These are phyloP conservation scores for Drosophila pruinosa DNA, from an alignment of 1,140 invertebrate species.

Conservation along the genomic window DNA sequence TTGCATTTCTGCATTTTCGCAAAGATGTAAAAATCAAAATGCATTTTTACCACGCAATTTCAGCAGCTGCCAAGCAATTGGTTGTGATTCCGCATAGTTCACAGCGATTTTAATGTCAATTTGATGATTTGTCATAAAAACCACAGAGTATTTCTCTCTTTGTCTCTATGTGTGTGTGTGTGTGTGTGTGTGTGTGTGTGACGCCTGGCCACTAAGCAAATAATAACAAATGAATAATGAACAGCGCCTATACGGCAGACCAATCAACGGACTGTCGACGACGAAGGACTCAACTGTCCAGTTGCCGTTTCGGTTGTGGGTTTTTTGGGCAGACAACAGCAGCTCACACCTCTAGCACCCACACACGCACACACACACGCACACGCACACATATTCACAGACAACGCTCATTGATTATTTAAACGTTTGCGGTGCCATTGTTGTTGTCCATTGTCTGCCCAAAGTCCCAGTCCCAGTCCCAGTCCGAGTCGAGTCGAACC, in stretches of 20 bases:
- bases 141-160: not conserved
- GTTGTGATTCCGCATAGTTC: no score
- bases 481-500: no score
- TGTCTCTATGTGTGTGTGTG: not conserved
- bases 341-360: not conserved
- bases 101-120: slow-evolving; percentile 38
- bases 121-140: slow-evolving; percentile 25
- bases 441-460: slow-evolving; percentile 19
- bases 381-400: slow-evolving; percentile 5
- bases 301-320: slow-evolving; percentile 5
- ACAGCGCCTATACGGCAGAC: slow-evolving; percentile 17
- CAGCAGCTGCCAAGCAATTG: no score
- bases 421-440: slow-evolving; percentile 51
- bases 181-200: slow-evolving; percentile 6
- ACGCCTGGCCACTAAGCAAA: slow-evolving; percentile 39
- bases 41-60: no score
- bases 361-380: not conserved
- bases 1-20: slow-evolving; percentile 38
- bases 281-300: slow-evolving; percentile 11
- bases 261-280: slow-evolving; percentile 20
- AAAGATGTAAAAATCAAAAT: no score
- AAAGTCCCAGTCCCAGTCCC: slow-evolving; percentile 11
- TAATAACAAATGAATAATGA: slow-evolving; percentile 56
- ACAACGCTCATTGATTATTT: slow-evolving; percentile 57
- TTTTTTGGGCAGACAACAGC: slow-evolving; percentile 8